Percentiles rank a stretch among this genome's conserved stretches.
Conservation (phyloP, 2,113 vertebrate species). For the Pseudolaguvia tuberculata region DNA sequence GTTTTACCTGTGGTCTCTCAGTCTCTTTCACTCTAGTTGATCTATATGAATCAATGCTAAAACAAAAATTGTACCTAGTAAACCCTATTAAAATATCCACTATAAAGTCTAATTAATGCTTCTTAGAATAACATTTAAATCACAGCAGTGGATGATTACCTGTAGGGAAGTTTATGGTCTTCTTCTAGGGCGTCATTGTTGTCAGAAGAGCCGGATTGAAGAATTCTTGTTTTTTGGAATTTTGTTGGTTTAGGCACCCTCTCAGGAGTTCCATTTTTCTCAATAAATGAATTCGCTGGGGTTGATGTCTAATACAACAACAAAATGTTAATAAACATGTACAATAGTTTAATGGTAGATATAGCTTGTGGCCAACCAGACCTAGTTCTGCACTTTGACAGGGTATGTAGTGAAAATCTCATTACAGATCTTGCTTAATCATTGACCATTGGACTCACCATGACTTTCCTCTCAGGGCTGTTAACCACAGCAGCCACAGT, state of each 20-base stretch:
- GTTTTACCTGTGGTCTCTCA: slow-evolving; percentile 78
- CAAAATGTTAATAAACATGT: background rate
- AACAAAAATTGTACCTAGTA: background rate
- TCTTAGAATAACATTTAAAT: background rate
- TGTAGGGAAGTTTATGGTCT: slow-evolving; percentile 81
- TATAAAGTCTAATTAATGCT: background rate
- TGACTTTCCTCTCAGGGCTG: slow-evolving; percentile 74
- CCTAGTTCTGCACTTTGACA: background rate
- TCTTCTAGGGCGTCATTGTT: slow-evolving; percentile 65
- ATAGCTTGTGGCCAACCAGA: background rate
- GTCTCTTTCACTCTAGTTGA: slow-evolving; percentile 86
- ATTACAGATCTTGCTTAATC: background rate
- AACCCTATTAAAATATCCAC: background rate
- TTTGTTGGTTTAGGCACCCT: slow-evolving; percentile 63
- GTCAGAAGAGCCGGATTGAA: slow-evolving; percentile 69
- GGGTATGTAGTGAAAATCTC: too few species aligned
- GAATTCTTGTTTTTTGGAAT: slow-evolving; percentile 73
- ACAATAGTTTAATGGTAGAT: background rate
- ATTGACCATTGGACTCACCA: slow-evolving; percentile 49
- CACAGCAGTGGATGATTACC: slow-evolving; percentile 62
- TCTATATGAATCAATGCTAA: slow-evolving; percentile 86
- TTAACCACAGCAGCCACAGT: slow-evolving; percentile 76
- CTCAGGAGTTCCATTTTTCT: slow-evolving; percentile 65
- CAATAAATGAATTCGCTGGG: slow-evolving; percentile 68
- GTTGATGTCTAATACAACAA: slow-evolving; percentile 64